Percentiles rank a stretch among this genome's conserved stretches.
phyloP scores from a whole-genome alignment of 2,888 invertebrate species.

The Argyra leucocephala region DNA sequence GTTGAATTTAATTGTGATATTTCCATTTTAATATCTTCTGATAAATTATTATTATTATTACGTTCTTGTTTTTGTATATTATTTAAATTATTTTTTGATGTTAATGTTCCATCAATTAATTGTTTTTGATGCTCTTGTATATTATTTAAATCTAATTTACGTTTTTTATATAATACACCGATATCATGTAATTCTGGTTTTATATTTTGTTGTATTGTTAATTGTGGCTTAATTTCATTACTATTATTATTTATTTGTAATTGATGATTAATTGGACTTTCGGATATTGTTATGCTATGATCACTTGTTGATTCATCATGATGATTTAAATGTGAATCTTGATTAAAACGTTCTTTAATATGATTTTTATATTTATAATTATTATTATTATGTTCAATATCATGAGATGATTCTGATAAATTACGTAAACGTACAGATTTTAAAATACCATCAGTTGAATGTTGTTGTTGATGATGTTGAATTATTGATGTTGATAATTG shows the following conservation, averaged over 20 bases:
- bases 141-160: conserved; percentile 13
- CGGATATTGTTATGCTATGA: conserved; percentile 29
- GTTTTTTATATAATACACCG: conserved; percentile 13
- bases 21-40: conserved; percentile 23
- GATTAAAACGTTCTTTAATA: conserved; percentile 77
- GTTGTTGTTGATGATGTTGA: conserved; percentile 30
- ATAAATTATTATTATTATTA: conserved; percentile 15
- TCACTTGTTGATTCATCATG: conserved; percentile 44
- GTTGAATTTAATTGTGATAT: conserved; percentile 23
- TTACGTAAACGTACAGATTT: conserved; percentile 35
- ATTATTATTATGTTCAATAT: conserved; percentile 42
- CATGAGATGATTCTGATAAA: conserved; percentile 43
- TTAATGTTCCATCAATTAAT: neutral
- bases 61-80: neutral
- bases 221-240: conserved; percentile 5
- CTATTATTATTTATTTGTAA: conserved; percentile 2
- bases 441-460: conserved; percentile 26
- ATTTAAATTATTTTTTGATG: conserved; percentile 7
- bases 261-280: conserved; percentile 7
- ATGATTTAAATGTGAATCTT: conserved; percentile 42
- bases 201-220: conserved; percentile 11
- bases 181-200: neutral
- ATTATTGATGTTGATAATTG: conserved; percentile 23
- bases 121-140: neutral
- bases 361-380: conserved; percentile 90